A percentile compares a stretch with the other conserved stretches of the same genome.
Evolutionary conservation across 2,113 vertebrate species (phyloP).

Genomic region (Dicerorhinus sumatrensis): DNA sequence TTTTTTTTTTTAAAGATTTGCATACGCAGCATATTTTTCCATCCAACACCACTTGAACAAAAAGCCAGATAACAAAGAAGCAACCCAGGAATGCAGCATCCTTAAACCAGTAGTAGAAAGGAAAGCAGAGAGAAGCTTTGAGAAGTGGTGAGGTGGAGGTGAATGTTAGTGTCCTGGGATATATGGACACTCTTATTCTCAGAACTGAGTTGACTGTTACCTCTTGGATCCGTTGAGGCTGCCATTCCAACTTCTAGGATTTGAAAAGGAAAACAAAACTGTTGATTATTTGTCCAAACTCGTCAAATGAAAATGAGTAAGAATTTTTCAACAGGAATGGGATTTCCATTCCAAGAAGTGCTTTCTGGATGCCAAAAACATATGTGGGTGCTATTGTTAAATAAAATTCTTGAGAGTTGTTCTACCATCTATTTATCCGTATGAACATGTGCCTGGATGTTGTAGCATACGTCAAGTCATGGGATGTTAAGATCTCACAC

Average conservation of each 20-base stretch:
- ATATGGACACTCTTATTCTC: background rate
- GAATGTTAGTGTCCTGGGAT: background rate
- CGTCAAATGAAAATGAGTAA: constrained; percentile 11
- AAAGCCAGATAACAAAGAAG: background rate
- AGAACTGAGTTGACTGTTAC: background rate
- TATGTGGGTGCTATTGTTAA: constrained; percentile 10
- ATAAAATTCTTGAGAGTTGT: background rate
- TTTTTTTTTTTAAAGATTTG: background rate
- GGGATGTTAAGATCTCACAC: background rate
- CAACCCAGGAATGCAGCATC: background rate
- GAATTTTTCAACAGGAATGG: constrained; percentile 33
- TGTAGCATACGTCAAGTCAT: no score
- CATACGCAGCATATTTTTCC: background rate
- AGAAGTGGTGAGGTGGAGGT: background rate
- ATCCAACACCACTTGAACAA: background rate
- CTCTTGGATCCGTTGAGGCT: background rate
- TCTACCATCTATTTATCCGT: background rate
- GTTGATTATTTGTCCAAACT: background rate
- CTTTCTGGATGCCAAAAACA: background rate
- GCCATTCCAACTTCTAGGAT: background rate
- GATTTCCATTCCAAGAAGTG: background rate
- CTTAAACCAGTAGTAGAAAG: background rate
- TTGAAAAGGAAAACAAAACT: constrained; percentile 15
- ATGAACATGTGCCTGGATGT: background rate
- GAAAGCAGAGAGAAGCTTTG: background rate